Evolutionary conservation across 30 jellyfish, hydroid and myxozoan species (phyloP).

Genomic region (Euphysa ruthae): DNA sequence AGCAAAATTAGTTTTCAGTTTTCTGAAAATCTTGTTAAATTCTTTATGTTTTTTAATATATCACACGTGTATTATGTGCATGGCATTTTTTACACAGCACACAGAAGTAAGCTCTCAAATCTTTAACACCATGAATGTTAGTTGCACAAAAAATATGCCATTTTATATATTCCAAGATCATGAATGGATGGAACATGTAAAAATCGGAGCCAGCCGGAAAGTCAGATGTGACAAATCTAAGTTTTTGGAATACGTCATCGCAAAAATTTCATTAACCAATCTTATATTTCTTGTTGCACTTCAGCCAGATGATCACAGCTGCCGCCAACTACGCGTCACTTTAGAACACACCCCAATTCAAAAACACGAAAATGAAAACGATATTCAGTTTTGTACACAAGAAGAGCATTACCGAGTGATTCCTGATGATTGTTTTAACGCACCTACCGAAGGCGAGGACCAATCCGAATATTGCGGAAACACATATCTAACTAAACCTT

Average conservation of each 20-base stretch:
- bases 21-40: too few species aligned
- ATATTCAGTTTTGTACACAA: slow-evolving; percentile 9
- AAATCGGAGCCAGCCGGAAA: neutral
- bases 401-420: neutral
- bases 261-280: neutral
- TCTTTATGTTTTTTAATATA: too few species aligned
- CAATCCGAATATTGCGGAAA: neutral
- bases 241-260: neutral
- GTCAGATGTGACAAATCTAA: neutral
- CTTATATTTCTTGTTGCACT: neutral
- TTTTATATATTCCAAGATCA: slow-evolving; percentile 5
- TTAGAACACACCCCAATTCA: neutral
- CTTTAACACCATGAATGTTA: neutral
- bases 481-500: too few species aligned
- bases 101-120: neutral
- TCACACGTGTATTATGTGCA: too few species aligned
- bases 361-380: neutral
- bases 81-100: neutral
- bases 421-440: slow-evolving; percentile 6
- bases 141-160: slow-evolving; percentile 29
- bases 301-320: neutral
- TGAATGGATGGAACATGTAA: slow-evolving; percentile 5
- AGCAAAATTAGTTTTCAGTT: slow-evolving; percentile 9
- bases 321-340: neutral
- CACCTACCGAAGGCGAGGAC: neutral